Conservation (phyloP, 1,140 invertebrate species). For the Drosophila murphyi region DNA sequence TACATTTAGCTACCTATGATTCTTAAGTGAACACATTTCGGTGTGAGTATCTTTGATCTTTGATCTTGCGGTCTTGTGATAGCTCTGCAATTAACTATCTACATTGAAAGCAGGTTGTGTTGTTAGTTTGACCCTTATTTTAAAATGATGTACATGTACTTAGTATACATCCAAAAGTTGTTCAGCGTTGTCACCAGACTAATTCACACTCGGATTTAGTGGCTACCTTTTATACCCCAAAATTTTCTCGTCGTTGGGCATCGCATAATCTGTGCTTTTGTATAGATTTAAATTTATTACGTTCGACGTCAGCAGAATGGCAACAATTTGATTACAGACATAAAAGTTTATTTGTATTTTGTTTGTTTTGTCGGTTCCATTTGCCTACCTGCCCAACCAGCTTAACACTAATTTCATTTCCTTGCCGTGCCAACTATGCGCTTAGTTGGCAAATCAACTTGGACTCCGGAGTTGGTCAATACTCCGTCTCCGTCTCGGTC, state of each 20-base stretch:
- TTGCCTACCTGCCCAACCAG: slow-evolving; percentile 23
- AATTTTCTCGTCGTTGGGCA: background rate
- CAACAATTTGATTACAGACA: slow-evolving; percentile 76
- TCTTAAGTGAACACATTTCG: too few relatives aligned
- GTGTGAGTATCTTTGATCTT: too few relatives aligned
- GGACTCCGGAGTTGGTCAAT: background rate
- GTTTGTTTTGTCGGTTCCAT: slow-evolving; percentile 43
- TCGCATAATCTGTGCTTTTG: slow-evolving; percentile 20
- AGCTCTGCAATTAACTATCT: too few relatives aligned
- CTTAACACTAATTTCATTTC: slow-evolving; percentile 76
- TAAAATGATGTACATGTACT: too few relatives aligned
- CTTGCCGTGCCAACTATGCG: slow-evolving; percentile 22
- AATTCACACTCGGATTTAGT: background rate
- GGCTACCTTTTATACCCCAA: background rate
- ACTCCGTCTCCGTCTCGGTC: background rate
- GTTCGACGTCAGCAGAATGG: slow-evolving; percentile 55
- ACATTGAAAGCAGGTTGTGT: too few relatives aligned
- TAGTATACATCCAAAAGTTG: too few relatives aligned
- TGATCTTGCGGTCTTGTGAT: too few relatives aligned
- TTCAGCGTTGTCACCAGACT: too few relatives aligned
- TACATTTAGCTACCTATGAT: too few relatives aligned
- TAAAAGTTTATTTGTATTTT: slow-evolving; percentile 79
- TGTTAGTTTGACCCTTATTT: too few relatives aligned
- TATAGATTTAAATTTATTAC: slow-evolving; percentile 81
- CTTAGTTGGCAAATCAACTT: slow-evolving; percentile 23